phyloP scores from a whole-genome alignment of 2,113 vertebrate genomes.

The Glaucomys volans region DNA sequence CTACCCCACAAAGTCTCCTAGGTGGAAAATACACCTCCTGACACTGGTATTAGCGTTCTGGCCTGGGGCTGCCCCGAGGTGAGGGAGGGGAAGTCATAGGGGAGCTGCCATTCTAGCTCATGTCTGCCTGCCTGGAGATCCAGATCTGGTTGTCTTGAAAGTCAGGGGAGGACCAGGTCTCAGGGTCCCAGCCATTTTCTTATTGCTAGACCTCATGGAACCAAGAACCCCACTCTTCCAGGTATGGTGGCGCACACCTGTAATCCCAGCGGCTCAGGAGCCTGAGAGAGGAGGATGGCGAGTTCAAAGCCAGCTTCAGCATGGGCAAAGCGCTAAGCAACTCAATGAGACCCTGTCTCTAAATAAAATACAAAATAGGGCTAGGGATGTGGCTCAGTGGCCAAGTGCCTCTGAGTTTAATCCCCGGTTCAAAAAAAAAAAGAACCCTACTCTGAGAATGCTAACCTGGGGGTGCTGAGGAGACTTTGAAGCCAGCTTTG shows the following conservation, averaged over 20 bases:
- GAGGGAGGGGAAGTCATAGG: neutral
- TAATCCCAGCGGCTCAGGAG: too few relatives aligned
- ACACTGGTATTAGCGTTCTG: neutral
- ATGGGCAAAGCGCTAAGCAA: too few relatives aligned
- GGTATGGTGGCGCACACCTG: too few relatives aligned
- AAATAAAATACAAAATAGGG: too few relatives aligned
- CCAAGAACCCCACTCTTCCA: neutral
- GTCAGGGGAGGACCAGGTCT: neutral
- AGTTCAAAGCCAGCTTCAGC: too few relatives aligned
- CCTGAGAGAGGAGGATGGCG: too few relatives aligned
- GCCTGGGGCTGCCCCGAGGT: too few relatives aligned
- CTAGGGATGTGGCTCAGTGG: too few relatives aligned
- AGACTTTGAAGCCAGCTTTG: neutral
- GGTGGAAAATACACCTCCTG: neutral
- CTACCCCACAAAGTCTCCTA: neutral
- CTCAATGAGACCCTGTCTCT: too few relatives aligned
- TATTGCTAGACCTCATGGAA: neutral
- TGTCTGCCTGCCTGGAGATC: neutral
- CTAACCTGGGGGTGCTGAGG: neutral
- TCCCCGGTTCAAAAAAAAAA: too few relatives aligned
- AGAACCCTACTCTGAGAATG: neutral
- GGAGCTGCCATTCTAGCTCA: fast-evolving
- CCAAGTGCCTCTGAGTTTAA: too few relatives aligned
- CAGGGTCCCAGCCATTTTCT: neutral
- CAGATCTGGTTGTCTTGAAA: neutral